Conservation (phyloP, 2,888 invertebrate species). For the Phengaris alcon region DNA sequence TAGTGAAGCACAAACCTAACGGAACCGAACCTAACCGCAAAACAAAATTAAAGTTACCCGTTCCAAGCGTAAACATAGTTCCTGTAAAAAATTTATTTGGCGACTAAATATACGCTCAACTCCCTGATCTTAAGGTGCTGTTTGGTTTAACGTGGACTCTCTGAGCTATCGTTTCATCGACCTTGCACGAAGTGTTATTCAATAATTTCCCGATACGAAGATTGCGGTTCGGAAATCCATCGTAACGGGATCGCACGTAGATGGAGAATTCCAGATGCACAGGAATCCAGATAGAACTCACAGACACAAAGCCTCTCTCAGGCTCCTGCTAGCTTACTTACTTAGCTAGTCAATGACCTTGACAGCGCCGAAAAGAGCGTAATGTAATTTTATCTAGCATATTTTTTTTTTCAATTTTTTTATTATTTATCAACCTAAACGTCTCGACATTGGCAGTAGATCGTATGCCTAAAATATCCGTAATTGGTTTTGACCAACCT, state of each 20-base stretch:
- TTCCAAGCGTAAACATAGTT: constrained; percentile 15
- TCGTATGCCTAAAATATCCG: too few species aligned
- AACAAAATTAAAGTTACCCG: constrained; percentile 3
- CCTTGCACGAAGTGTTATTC: constrained; percentile 48
- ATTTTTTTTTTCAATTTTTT: too few species aligned
- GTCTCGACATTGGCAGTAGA: too few species aligned
- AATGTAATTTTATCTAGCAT: too few species aligned
- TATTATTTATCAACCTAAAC: too few species aligned
- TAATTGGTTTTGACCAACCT: too few species aligned
- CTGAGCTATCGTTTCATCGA: constrained; percentile 34
- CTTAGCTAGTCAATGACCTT: too few species aligned
- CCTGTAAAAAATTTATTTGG: not conserved
- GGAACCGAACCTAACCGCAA: constrained; percentile 12
- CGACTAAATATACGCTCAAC: constrained; percentile 30
- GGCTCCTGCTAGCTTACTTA: too few species aligned
- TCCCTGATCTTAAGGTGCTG: constrained; percentile 6
- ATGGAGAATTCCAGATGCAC: constrained; percentile 32
- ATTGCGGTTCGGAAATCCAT: constrained; percentile 60
- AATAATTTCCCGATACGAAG: constrained; percentile 63
- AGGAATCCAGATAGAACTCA: not conserved
- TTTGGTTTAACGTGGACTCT: constrained; percentile 28
- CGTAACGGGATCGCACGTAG: constrained; percentile 55
- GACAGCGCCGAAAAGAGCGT: too few species aligned
- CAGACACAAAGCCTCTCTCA: too few species aligned
- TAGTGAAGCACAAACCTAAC: not conserved